These are phyloP conservation scores for Diploptera punctata DNA, from an alignment of 2,888 invertebrate genomes.

Conservation along the genomic window DNA sequence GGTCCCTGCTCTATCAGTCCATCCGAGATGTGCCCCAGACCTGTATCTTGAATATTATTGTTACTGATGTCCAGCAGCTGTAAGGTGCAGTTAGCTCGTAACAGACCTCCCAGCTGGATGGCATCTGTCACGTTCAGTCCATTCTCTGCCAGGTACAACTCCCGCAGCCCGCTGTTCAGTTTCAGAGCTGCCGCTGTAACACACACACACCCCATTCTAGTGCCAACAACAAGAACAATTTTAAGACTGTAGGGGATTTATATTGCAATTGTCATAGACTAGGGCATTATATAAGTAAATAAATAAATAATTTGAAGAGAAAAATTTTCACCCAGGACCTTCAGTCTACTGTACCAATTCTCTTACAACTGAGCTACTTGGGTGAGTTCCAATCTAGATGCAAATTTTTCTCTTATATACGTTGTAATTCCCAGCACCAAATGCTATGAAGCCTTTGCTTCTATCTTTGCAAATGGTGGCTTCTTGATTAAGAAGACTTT, in stretches of 20 bases:
- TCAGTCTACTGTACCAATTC: too few species aligned
- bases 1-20: constrained; percentile 72
- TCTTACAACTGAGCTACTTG: too few species aligned
- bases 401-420: too few species aligned
- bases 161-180: constrained; percentile 75
- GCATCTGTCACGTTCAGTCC: constrained; percentile 76
- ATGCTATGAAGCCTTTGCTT: too few species aligned
- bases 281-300: too few species aligned
- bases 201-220: background rate
- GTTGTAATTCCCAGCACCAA: too few species aligned
- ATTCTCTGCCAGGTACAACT: constrained; percentile 86
- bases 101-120: constrained; percentile 74
- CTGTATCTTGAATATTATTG: constrained; percentile 70
- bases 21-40: constrained; percentile 73
- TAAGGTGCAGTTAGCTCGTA: constrained; percentile 75
- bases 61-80: constrained; percentile 75
- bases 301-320: too few species aligned
- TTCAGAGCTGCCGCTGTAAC: constrained; percentile 76
- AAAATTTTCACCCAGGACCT: too few species aligned
- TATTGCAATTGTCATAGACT: too few species aligned
- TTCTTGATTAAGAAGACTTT: too few species aligned
- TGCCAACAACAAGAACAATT: background rate
- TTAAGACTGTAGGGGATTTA: background rate
- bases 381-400: too few species aligned
- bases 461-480: too few species aligned